phyloP scores from a whole-genome alignment of 2,113 vertebrate genomes.

The Anguilla rostrata region DNA sequence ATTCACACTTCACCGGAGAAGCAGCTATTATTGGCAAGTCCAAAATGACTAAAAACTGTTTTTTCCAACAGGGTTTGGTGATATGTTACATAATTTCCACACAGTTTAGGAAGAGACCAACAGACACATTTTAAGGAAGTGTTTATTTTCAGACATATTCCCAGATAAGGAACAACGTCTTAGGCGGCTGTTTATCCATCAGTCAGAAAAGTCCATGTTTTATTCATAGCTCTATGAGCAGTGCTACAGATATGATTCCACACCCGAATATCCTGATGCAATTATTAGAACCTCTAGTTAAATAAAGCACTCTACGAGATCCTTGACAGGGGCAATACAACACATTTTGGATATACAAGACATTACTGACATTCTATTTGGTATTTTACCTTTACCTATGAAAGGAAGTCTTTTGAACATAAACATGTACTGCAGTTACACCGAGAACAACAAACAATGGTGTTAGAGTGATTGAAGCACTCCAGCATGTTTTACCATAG shows the following conservation, averaged over 20 bases:
- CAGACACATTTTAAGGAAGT: slow-evolving; percentile 15
- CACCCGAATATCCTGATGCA: background rate
- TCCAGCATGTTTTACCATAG: background rate
- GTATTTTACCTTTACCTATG: background rate
- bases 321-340: background rate
- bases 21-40: background rate
- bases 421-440: background rate
- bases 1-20: background rate
- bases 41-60: background rate
- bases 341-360: background rate
- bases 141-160: slow-evolving; percentile 7
- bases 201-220: background rate
- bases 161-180: background rate
- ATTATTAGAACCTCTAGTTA: background rate
- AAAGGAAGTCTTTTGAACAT: background rate
- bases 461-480: background rate
- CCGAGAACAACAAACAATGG: background rate
- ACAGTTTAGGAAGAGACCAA: background rate
- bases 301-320: background rate
- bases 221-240: background rate
- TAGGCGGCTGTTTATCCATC: background rate
- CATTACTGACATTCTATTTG: slow-evolving; percentile 1
- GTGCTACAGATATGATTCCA: background rate
- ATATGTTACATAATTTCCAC: background rate
- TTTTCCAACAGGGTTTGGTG: background rate